Conservation (phyloP, 1,140 invertebrate species). For the Plodia interpunctella region DNA sequence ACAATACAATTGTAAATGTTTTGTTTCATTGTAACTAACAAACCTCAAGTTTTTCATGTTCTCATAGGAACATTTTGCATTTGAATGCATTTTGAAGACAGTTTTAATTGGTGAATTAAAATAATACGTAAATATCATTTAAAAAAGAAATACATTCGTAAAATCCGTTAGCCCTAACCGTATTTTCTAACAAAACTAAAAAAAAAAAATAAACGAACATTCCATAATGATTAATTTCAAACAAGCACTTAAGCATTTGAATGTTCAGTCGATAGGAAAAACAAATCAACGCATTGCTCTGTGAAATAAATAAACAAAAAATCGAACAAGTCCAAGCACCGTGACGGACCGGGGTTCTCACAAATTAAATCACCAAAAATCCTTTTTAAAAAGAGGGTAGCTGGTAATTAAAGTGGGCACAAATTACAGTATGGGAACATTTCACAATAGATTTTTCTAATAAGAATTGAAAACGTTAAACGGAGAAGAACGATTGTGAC, state of each 20-base stretch:
- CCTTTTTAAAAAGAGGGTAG: conserved; percentile 27
- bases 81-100: too few species aligned
- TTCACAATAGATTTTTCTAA: conserved; percentile 2
- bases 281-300: conserved; percentile 9
- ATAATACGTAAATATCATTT: not conserved
- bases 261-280: conserved; percentile 7
- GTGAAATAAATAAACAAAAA: conserved; percentile 38
- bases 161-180: conserved; percentile 4
- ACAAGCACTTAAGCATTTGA: conserved; percentile 1
- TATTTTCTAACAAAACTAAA: not conserved
- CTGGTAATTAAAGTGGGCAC: conserved; percentile 52
- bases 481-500: too few species aligned
- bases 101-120: too few species aligned
- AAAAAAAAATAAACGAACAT: too few species aligned
- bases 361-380: conserved; percentile 47
- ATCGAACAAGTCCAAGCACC: conserved; percentile 29
- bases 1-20: conserved; percentile 1
- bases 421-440: conserved; percentile 44
- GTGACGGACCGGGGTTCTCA: conserved; percentile 47
- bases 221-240: not conserved
- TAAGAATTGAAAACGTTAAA: not conserved
- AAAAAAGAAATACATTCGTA: not conserved
- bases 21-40: conserved; percentile 1
- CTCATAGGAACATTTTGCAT: not conserved
- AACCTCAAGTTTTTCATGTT: not conserved